Base-by-base conservation (phyloP, 2,888 invertebrate species). In the Kuschelorhynchus macadamiae region DNA sequence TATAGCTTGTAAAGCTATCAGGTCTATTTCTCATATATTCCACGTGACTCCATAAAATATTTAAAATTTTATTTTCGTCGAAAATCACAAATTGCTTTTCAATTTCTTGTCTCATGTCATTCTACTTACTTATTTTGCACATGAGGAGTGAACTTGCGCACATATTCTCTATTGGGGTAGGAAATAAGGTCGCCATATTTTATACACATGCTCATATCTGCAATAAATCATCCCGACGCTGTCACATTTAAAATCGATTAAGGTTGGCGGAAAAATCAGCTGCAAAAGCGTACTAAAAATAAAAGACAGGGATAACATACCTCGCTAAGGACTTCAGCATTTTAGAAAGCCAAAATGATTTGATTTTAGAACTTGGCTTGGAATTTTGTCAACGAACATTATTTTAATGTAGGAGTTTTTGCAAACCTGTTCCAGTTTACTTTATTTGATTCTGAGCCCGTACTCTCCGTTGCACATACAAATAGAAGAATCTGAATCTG, bases 201-300 rank as follows among this genome's bases (percentile, higher is more conserved):
- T 41, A 55, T 36, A 41, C 20, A 20, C 20, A 36, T 18, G 33
- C 14, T 55, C 36, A 41, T 41, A 55, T 36, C 55, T 55, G 14
- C 41, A 12, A 55, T 55, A 55, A 55, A 55, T 55, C 55, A 55
- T 21, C 55, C 55, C 17, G 55, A 17, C 41, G 41, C 55, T 41
- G 55, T 55, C 55, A 41, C 55, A 55, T 55, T 55, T 55, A 55
- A 55, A 55, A 55, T 55, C 55, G 55, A 55, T 55, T 55, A 55
- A 55, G 55, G 41, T 41, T 21, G 33, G 55, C n/a, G 12, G 36
- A 11, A 55, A 55, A 32, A 32, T 30, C 33, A 33, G n/a, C 12
- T 1, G 52, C 9, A 52, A 52, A 52, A 52, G 52, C 30, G 32
- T 18, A 16, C 33, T 52, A 52, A 52, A 52, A 52, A 33, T 52